Base-by-base conservation (phyloP, 2,797 vertebrate species). In the Parauchenoglanis ngamensis region DNA sequence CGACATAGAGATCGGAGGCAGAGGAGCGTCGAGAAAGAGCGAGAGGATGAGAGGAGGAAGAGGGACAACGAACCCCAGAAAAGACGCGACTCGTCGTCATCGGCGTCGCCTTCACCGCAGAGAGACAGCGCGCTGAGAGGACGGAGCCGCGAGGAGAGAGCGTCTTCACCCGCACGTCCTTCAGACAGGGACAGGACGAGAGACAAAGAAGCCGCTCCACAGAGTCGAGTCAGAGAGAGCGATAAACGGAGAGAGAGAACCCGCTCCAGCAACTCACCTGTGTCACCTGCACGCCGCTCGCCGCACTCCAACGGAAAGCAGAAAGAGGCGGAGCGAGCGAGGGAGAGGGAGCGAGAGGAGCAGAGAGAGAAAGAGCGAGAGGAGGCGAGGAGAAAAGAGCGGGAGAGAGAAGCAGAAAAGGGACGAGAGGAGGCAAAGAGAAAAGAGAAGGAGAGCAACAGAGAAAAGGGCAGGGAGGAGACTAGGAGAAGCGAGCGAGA, bases 281-380 rank as follows among this genome's bases (percentile, higher is more conserved):
- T 13, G 0, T 92, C 93, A 0, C 92, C 94, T 0, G 5, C 88
- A 8, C 31, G 87, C 1, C 86, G 3, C 56, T 93, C 91, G 0
- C 91, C 93, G 0, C 88, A 91, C 49, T 23, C 89, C 70, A 95
- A 93, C 0, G 94, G 93, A 15, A 90, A 90, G 0, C 92, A 92
- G 11, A 91, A 89, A 82, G 93, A 94, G 31, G 72, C 87, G 59
- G 91, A 92, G 44, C 87, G 54, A 23, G 56, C 21, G 31, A 80
- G 57, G 0, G 93, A 94, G 65, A 90, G 80, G 52, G 89, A 91
- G 54, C 77, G 81, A 4, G 83, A 83, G 21, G 86, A 70, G 25
- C 80, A 84, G 68, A 85, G 67, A 19, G 89, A 88, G 75, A 77
- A 56, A 11, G 75, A 31, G 15, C 49, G 15, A 4, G 75, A 77